A percentile compares a stretch with the other conserved stretches of the same genome.
Conservation (phyloP, 2,888 invertebrate genomes). For the Cartodere bifasciata region DNA sequence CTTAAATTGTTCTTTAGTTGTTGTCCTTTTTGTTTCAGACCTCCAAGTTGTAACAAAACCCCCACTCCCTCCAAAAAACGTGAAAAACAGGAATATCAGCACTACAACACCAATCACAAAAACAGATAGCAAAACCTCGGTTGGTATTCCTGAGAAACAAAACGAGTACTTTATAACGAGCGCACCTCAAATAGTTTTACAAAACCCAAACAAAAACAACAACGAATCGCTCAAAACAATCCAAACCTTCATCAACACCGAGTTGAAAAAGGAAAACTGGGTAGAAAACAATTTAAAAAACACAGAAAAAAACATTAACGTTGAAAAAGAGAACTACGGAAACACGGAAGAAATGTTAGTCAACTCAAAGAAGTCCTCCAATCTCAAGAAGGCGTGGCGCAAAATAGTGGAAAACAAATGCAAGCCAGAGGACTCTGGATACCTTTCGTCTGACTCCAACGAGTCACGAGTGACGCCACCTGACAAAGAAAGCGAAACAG, state of each 20-base stretch:
- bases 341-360: conserved; percentile 6
- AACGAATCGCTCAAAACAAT: conserved; percentile 13
- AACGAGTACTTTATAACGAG: conserved; percentile 10
- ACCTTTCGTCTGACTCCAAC: conserved; percentile 70
- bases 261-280: conserved; percentile 22
- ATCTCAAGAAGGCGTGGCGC: conserved; percentile 16
- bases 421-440: conserved; percentile 60
- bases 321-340: too few species aligned
- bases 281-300: conserved; percentile 9
- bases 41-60: conserved; percentile 25
- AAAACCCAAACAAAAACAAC: too few species aligned
- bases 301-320: conserved; percentile 27
- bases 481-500: conserved; percentile 54
- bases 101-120: conserved; percentile 27
- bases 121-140: conserved; percentile 8
- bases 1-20: too few species aligned
- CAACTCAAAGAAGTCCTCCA: conserved; percentile 9
- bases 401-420: conserved; percentile 11
- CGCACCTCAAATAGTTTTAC: conserved; percentile 2
- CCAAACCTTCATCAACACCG: conserved; percentile 10
- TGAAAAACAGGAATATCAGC: conserved; percentile 49
- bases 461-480: conserved; percentile 38
- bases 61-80: conserved; percentile 51
- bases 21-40: too few species aligned
- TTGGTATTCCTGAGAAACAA: conserved; percentile 19